Conservation (phyloP, 2,113 vertebrate genomes). For the Trochalopteron elliotii region DNA sequence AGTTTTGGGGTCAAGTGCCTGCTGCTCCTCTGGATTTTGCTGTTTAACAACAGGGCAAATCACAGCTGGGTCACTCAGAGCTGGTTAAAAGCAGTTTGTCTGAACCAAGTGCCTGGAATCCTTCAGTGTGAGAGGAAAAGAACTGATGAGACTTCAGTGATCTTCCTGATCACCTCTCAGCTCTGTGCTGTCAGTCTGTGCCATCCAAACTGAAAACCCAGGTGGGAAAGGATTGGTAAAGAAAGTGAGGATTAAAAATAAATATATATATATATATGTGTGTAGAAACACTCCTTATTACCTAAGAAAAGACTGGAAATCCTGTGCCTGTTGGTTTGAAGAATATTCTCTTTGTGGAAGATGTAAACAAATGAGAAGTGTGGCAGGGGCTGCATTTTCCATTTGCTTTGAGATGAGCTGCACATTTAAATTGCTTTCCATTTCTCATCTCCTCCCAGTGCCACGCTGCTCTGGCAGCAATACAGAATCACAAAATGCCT, state of each 20-base stretch:
- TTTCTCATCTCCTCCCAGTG: not conserved
- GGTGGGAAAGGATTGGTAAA: not conserved
- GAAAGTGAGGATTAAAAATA: not conserved
- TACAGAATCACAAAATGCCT: rapidly evolving
- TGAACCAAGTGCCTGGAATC: not conserved
- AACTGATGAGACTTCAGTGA: rapidly evolving
- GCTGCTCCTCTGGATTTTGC: not conserved
- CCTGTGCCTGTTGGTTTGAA: not conserved
- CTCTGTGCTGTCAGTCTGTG: not conserved
- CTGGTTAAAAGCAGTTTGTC: not conserved
- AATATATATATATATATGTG: too few relatives aligned
- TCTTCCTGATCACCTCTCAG: not conserved
- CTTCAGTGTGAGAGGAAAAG: not conserved
- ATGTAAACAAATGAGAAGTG: not conserved
- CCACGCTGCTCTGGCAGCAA: not conserved
- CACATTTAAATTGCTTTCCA: not conserved
- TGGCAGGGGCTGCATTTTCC: rapidly evolving
- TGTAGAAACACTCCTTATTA: not conserved
- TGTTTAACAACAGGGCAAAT: not conserved
- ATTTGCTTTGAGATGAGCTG: not conserved
- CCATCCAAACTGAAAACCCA: not conserved
- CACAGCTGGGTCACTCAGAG: not conserved
- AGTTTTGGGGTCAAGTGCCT: not conserved
- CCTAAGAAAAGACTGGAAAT: not conserved
- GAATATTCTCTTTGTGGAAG: not conserved